A percentile compares a stretch with the other conserved stretches of the same genome.
Evolutionary conservation across 2,888 invertebrate species (phyloP).

Genomic region (Aleiodes alternator): DNA sequence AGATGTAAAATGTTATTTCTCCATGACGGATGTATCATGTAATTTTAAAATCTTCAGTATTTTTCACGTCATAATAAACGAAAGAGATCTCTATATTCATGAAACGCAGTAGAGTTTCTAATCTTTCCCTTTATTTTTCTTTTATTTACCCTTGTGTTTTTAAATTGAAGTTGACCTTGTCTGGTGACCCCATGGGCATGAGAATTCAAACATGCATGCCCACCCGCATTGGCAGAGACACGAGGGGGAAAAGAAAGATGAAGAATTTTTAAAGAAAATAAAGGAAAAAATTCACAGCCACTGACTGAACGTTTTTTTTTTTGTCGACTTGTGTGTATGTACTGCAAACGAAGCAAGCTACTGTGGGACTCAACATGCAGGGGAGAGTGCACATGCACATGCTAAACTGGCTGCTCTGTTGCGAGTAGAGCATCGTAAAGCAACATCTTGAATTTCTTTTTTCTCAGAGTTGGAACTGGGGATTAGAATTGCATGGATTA

Average conservation of each 20-base stretch:
- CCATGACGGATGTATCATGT: constrained; percentile 19
- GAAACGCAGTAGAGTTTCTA: constrained; percentile 11
- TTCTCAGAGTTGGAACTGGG: constrained; percentile 1
- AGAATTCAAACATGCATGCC: constrained; percentile 8
- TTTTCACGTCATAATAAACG: constrained; percentile 8
- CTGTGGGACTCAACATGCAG: constrained; percentile 1
- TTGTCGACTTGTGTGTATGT: constrained; percentile 46
- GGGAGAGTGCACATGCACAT: constrained; percentile 45
- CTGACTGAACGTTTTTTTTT: constrained; percentile 50
- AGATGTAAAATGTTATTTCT: constrained; percentile 23
- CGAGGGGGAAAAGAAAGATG: constrained; percentile 25
- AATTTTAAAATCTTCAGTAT: constrained; percentile 2
- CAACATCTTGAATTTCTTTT: constrained; percentile 34
- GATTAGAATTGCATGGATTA: constrained; percentile 16
- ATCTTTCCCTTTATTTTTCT: neutral
- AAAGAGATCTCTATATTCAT: constrained; percentile 12
- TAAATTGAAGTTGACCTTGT: constrained; percentile 3
- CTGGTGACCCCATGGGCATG: constrained; percentile 14
- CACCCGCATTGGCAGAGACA: constrained; percentile 22
- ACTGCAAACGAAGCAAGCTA: constrained; percentile 31
- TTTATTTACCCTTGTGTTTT: neutral
- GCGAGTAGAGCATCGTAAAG: constrained; percentile 28
- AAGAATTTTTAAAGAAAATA: neutral
- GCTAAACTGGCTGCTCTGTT: constrained; percentile 49
- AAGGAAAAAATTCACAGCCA: constrained; percentile 40